Base-by-base conservation (phyloP, 53 echinoderm and acorn worm species). In the Stichopus horrens region DNA sequence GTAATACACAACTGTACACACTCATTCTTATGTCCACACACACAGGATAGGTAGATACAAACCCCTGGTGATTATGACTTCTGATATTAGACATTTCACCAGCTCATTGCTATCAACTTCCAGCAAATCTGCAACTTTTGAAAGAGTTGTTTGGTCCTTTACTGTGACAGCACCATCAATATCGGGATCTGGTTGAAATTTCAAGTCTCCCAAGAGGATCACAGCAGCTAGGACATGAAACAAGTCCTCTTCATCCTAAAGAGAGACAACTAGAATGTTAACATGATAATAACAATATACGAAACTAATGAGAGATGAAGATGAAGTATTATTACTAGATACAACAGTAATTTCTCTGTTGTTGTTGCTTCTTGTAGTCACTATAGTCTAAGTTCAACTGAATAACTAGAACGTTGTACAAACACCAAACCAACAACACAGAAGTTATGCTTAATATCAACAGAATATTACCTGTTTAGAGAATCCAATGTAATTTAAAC, bases 31-130 rank as follows among this genome's bases (percentile, higher is more conserved):
- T 37, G 37, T 37, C 37, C 37, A 37, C 37, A 37, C 37, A 37
- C 37, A 37, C 37, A 37, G 37, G 37, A 2, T 37, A 7, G 10
- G 63, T 63, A 13, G 63, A 63, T 13, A 78, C 86, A 7, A 54
- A 97, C 97, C 97, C 91, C 97, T 97, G 7, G 94, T 95, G 78
- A 93, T 93, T 0, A 93, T 92, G 7, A 93, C 92, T 80, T 97
- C 97, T 54, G 97, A 94, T 73, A 94, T 85, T 71, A 97, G 92
- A 22, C 94, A 94, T 6, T 91, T 88, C 10, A 90, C 94, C n/a
- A 97, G 90, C 82, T 97, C 95, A 81, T 97, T 95, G 0, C 90
- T 78, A 86, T 92, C 90, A n/a, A 97, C 95, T 68, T 97, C 95
- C 1, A 97, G 93, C 67, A 97, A 79, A 51, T 93, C 75, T 9